A percentile compares a stretch with the other conserved stretches of the same genome.
Conservation (phyloP, 2,113 vertebrate genomes). For the Pygoscelis antarcticus region DNA sequence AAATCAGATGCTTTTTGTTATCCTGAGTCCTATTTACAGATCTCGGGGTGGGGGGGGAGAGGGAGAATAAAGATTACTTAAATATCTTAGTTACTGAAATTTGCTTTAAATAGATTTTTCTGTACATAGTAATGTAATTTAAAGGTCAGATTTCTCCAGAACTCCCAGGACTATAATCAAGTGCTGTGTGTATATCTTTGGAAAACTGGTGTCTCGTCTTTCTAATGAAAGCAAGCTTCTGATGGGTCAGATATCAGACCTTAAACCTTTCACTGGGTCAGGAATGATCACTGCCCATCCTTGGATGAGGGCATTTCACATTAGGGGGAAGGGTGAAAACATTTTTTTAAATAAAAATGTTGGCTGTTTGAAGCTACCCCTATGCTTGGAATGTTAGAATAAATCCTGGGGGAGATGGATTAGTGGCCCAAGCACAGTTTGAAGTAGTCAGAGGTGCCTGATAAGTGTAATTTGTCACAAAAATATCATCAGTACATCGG, state of each 20-base stretch:
- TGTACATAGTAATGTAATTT: slow-evolving; percentile 36
- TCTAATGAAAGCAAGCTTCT: slow-evolving; percentile 59
- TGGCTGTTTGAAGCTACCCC: neutral
- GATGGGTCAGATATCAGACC: slow-evolving; percentile 66
- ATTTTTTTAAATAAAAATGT: neutral
- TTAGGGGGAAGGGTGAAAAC: slow-evolving; percentile 9
- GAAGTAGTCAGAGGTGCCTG: slow-evolving; percentile 38
- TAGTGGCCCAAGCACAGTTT: slow-evolving; percentile 12
- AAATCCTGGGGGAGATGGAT: slow-evolving; percentile 5
- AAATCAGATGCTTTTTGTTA: neutral
- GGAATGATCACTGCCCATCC: slow-evolving; percentile 38
- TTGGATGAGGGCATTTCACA: neutral
- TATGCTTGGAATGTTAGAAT: slow-evolving; percentile 2
- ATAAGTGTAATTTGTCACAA: slow-evolving; percentile 31
- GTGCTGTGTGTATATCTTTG: slow-evolving; percentile 44
- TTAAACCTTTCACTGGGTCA: slow-evolving; percentile 68
- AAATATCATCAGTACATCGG: neutral
- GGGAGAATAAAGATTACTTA: neutral
- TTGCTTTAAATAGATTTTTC: slow-evolving; percentile 54
- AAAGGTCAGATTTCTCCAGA: slow-evolving; percentile 65
- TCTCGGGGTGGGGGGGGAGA: neutral
- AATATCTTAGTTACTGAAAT: slow-evolving; percentile 44
- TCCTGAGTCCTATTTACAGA: neutral
- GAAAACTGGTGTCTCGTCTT: slow-evolving; percentile 56
- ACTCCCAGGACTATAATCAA: slow-evolving; percentile 59